These are phyloP conservation scores for Micromys minutus DNA, from an alignment of 2,113 vertebrate genomes.

Conservation along the genomic window DNA sequence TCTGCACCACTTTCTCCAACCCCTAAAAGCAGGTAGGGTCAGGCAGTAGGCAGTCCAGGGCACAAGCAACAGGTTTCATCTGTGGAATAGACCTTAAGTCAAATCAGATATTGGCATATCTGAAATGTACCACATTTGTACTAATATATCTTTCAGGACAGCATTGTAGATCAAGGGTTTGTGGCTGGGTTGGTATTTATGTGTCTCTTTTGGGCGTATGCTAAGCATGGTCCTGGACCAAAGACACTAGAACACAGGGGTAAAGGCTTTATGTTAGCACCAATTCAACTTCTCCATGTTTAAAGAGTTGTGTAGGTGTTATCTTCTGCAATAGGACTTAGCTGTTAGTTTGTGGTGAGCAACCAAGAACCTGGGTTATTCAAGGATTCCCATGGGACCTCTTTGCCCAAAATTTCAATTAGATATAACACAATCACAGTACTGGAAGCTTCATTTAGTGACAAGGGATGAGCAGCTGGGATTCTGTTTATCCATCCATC, in stretches of 20 bases:
- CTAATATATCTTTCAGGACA: background rate
- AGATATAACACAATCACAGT: background rate
- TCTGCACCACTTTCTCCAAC: too few species aligned
- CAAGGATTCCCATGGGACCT: background rate
- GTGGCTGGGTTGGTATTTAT: background rate
- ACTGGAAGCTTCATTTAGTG: background rate
- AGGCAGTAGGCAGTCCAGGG: too few species aligned
- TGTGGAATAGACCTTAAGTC: background rate
- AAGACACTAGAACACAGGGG: background rate
- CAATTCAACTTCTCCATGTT: background rate
- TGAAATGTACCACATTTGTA: background rate
- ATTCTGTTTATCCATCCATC: background rate
- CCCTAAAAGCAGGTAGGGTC: too few species aligned
- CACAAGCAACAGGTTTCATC: background rate
- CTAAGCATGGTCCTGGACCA: background rate
- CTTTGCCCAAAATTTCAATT: background rate
- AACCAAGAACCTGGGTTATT: background rate
- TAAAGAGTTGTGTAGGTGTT: background rate
- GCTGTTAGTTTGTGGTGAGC: background rate
- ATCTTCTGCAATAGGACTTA: background rate
- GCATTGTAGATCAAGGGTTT: background rate
- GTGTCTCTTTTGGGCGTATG: background rate
- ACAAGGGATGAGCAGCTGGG: background rate
- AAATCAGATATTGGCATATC: background rate
- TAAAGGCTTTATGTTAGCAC: background rate